Base-by-base conservation (phyloP, 2,888 invertebrate genomes). In the Hypena proboscidalis region DNA sequence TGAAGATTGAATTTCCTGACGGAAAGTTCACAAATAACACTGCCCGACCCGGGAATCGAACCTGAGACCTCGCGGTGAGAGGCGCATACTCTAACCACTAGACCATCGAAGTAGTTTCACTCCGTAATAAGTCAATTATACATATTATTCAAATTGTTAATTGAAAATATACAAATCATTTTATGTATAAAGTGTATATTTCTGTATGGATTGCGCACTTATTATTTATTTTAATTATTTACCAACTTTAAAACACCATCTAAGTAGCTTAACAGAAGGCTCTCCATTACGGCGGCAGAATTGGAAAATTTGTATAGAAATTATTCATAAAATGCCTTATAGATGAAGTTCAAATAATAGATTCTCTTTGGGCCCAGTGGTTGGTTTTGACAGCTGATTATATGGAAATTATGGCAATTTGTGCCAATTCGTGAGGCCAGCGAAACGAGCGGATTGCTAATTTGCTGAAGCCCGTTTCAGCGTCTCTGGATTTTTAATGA, bases 351-450 rank as follows among this genome's bases (percentile, higher is more conserved):
- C 67, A 63, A 71, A 73, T 73, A 73, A 73, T 71, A 65, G 67
- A 69, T 58, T 65, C 65, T 47, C 52, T 65, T 42, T 65, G 54
- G 63, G 39, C 48, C 53, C 51, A 37, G 49, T 35, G 35, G 49
- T 63, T 72, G 74, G 47, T 38, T 43, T 49, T 72, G 73, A 72
- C 73, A 70, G 69, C 62, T 72, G 72, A 74, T 73, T 71, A 70
- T 64, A 67, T 61, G 65, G 55, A 70, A 65, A 72, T 71, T 66
- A 70, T 58, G 58, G 66, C 73, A 70, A 72, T 70, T 73, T 58
- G 56, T 49, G 58, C 58, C 63, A 64, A 61, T 65, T 61, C 55
- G 46, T 50, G 52, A 54, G 57, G 47, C 62, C 54, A 44, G 59
- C 36, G 37, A 51, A 63, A 52, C 41, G 47, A 47, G n/a, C 31